Evolutionary conservation across 2,888 invertebrate species (phyloP).

Genomic region (Chrysomela aeneicollis): DNA sequence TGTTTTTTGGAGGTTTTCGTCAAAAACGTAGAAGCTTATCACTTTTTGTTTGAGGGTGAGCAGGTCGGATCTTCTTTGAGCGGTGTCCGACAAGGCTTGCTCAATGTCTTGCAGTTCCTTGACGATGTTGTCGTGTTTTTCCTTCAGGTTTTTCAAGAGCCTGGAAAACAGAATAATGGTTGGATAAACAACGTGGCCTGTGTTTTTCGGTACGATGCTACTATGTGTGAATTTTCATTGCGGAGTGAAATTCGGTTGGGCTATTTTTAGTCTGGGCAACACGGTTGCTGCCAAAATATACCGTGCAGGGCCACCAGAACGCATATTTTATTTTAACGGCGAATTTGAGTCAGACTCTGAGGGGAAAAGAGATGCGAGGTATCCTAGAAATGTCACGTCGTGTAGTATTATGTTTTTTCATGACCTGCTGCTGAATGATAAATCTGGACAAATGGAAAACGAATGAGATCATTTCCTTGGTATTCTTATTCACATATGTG

Average conservation of each 20-base stretch:
- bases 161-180: conserved; percentile 61
- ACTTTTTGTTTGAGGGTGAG: conserved; percentile 73
- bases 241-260: conserved; percentile 2
- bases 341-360: conserved; percentile 26
- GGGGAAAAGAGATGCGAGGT: background rate
- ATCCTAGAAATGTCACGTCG: conserved; percentile 13
- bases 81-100: conserved; percentile 74
- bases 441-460: background rate
- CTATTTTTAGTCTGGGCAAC: conserved; percentile 53
- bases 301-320: conserved; percentile 28
- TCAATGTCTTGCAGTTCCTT: conserved; percentile 81
- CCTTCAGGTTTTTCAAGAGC: conserved; percentile 81
- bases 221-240: conserved; percentile 24
- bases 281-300: conserved; percentile 48
- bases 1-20: conserved; percentile 72
- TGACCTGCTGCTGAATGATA: background rate
- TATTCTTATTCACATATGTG: too few relatives aligned
- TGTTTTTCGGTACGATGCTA: conserved; percentile 34
- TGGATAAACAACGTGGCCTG: conserved; percentile 37
- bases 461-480: too few relatives aligned
- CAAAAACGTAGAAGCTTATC: conserved; percentile 79
- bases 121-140: conserved; percentile 77
- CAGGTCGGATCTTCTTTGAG: conserved; percentile 73
- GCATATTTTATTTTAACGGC: conserved; percentile 24
- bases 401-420: background rate